These are phyloP conservation scores for Pachyuromys duprasi DNA, from an alignment of 2,797 vertebrate species.

Conservation along the genomic window DNA sequence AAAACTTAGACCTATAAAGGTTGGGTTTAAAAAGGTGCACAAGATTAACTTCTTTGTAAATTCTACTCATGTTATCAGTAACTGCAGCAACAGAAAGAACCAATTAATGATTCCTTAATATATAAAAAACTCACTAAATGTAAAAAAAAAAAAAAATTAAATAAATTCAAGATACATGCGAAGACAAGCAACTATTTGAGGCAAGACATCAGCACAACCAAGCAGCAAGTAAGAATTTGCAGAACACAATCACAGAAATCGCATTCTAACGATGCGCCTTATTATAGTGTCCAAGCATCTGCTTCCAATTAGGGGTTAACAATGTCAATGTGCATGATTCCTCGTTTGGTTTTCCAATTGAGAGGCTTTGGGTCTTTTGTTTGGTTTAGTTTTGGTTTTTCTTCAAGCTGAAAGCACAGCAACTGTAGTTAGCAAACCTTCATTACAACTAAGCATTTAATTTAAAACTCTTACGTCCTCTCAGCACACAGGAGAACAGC, in stretches of 20 bases:
- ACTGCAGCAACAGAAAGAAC: conserved; percentile 89
- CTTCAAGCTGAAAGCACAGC: conserved; percentile 52
- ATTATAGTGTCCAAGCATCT: conserved; percentile 89
- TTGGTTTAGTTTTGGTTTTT: background rate
- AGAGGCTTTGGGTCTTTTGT: conserved; percentile 57
- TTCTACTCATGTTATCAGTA: conserved; percentile 63
- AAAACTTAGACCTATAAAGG: conserved; percentile 37
- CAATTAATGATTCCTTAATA: conserved; percentile 86
- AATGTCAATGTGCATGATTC: conserved; percentile 86
- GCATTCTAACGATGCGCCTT: conserved; percentile 86
- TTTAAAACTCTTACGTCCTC: conserved; percentile 65
- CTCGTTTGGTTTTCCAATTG: conserved; percentile 79
- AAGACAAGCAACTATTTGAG: conserved; percentile 58
- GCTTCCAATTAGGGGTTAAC: conserved; percentile 83
- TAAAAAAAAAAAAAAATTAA: conserved; percentile 74
- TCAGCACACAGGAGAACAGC: conserved; percentile 71
- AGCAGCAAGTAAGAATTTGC: conserved; percentile 82
- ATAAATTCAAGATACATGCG: conserved; percentile 75
- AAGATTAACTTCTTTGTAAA: conserved; percentile 9
- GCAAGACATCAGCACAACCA: conserved; percentile 85
- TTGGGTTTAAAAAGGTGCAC: background rate
- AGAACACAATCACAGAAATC: conserved; percentile 88
- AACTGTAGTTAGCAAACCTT: conserved; percentile 48
- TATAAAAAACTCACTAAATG: conserved; percentile 75
- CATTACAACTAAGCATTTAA: background rate